These are phyloP conservation scores for Rhynchotus rufescens DNA, from an alignment of 2,797 vertebrate genomes.

Conservation along the genomic window DNA sequence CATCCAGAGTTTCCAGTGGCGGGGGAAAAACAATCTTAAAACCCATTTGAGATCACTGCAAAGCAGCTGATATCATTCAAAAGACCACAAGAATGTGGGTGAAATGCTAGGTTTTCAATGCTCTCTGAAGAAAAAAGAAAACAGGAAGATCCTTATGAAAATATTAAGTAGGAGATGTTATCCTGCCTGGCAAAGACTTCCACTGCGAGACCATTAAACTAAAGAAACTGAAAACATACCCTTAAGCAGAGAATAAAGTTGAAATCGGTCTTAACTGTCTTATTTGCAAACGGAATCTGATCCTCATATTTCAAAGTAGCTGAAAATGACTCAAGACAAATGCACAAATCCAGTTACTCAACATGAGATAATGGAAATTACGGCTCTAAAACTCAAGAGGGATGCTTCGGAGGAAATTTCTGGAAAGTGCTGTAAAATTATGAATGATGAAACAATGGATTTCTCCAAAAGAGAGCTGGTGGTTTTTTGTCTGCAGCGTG, in stretches of 20 bases:
- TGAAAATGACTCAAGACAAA: conserved; percentile 74
- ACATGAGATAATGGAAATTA: conserved; percentile 77
- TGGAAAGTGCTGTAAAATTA: conserved; percentile 71
- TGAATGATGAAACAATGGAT: conserved; percentile 70
- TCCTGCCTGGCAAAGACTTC: conserved; percentile 62
- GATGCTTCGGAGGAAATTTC: conserved; percentile 71
- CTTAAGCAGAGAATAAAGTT: conserved; percentile 55
- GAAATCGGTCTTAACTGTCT: conserved; percentile 53
- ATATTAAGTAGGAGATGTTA: conserved; percentile 57
- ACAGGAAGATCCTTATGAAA: conserved; percentile 70
- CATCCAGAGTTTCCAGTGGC: conserved; percentile 15
- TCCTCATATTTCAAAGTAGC: conserved; percentile 68
- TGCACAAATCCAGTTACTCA: conserved; percentile 74
- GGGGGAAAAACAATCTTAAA: conserved; percentile 27
- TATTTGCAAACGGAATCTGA: conserved; percentile 59
- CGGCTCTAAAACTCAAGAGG: conserved; percentile 58
- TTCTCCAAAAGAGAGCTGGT: conserved; percentile 59
- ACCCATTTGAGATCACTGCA: conserved; percentile 58
- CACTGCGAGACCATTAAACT: conserved; percentile 27
- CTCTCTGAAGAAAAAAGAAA: conserved; percentile 59
- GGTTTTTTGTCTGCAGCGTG: conserved; percentile 53
- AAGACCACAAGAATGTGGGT: conserved; percentile 60
- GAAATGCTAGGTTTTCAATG: conserved; percentile 61
- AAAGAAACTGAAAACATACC: conserved; percentile 61
- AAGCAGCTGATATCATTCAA: conserved; percentile 57